Conservation (phyloP, 2,888 invertebrate genomes). For the Hymenopus coronatus region DNA sequence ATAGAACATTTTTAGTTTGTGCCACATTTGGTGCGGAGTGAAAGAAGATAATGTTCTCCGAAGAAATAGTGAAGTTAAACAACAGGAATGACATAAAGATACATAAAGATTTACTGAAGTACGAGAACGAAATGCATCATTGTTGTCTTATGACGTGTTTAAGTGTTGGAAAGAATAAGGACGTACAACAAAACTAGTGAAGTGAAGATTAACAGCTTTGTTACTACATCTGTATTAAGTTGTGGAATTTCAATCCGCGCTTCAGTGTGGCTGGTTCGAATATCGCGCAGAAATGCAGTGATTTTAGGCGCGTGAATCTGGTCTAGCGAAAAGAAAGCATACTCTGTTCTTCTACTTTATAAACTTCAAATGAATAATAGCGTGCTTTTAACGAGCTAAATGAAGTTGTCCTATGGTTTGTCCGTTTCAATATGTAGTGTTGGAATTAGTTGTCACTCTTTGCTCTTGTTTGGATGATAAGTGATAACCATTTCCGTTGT, state of each 20-base stretch:
- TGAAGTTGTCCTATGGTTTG: no score
- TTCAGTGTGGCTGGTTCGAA: neutral
- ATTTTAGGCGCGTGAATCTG: neutral
- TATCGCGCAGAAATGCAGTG: neutral
- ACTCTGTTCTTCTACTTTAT: neutral
- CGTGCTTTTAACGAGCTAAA: no score
- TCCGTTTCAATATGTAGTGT: no score
- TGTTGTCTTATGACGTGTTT: neutral
- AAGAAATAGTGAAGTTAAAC: conserved; percentile 3
- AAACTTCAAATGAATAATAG: neutral
- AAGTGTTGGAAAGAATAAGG: neutral
- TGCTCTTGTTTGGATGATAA: no score
- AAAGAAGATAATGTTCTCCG: conserved; percentile 7
- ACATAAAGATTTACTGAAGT: neutral
- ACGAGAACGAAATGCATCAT: neutral
- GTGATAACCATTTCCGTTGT: no score
- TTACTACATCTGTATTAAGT: neutral
- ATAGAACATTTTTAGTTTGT: neutral
- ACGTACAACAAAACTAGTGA: neutral
- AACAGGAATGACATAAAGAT: conserved; percentile 9
- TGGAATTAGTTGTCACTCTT: no score
- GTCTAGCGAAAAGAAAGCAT: neutral
- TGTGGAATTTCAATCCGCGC: no score
- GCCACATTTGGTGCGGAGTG: conserved; percentile 3
- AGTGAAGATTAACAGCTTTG: neutral